phyloP scores from a whole-genome alignment of 2,113 vertebrate species.

The Tautogolabrus adspersus region DNA sequence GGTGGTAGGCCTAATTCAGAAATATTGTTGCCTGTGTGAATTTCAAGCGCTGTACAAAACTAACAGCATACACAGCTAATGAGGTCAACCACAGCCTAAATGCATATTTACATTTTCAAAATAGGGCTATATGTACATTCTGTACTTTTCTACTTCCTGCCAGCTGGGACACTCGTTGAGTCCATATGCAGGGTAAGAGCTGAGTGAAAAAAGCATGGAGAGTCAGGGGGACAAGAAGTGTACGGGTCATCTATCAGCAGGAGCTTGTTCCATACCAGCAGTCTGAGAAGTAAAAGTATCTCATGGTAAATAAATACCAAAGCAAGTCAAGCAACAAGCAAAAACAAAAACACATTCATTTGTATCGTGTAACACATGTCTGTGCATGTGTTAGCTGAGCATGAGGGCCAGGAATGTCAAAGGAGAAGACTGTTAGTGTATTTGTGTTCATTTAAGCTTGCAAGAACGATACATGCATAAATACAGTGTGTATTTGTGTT shows the following conservation, averaged over 20 bases:
- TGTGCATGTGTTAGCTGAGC: slow-evolving; percentile 18
- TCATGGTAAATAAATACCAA: slow-evolving; percentile 16
- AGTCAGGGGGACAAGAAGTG: not conserved
- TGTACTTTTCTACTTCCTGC: slow-evolving; percentile 68
- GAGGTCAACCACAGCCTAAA: slow-evolving; percentile 19
- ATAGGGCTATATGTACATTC: slow-evolving; percentile 55
- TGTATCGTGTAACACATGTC: slow-evolving; percentile 16
- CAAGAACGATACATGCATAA: not conserved
- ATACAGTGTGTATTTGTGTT: slow-evolving; percentile 7
- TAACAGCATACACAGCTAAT: slow-evolving; percentile 40
- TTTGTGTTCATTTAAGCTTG: not conserved
- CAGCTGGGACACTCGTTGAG: slow-evolving; percentile 58
- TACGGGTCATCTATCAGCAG: not conserved
- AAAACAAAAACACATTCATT: slow-evolving; percentile 13
- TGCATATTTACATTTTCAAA: slow-evolving; percentile 37
- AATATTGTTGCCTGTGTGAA: slow-evolving; percentile 1
- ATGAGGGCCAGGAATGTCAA: slow-evolving; percentile 22
- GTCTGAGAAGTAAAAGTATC: slow-evolving; percentile 18
- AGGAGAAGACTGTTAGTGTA: not conserved
- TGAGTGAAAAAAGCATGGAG: slow-evolving; percentile 4
- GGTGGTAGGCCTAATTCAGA: not conserved
- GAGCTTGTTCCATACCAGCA: not conserved
- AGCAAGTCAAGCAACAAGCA: not conserved
- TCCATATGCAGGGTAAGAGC: not conserved
- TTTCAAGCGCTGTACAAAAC: slow-evolving; percentile 6